phyloP scores from a whole-genome alignment of 2,113 vertebrate genomes.

The Rhagologus leucostigma region DNA sequence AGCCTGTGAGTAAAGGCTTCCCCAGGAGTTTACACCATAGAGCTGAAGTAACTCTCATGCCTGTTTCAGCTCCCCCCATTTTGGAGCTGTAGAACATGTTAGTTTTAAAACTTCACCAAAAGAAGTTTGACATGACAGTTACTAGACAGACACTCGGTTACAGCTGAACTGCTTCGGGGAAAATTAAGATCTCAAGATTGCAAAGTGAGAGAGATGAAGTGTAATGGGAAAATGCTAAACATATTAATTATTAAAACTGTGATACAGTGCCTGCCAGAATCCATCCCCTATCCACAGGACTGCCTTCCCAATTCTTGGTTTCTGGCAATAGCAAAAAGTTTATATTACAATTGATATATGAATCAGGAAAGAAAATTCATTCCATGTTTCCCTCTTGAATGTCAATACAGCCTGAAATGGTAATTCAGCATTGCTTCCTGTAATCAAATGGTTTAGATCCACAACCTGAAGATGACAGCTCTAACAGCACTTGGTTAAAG shows the following conservation, averaged over 20 bases:
- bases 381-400: background rate
- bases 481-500: background rate
- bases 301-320: background rate
- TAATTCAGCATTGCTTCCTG: background rate
- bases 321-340: background rate
- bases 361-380: background rate
- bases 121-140: background rate
- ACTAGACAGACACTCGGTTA: background rate
- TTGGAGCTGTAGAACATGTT: background rate
- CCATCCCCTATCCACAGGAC: background rate
- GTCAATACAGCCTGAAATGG: background rate
- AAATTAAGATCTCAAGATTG: background rate
- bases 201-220: background rate
- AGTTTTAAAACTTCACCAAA: background rate
- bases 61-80: background rate
- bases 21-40: background rate
- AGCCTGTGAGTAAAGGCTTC: background rate
- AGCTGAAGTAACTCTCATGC: background rate
- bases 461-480: background rate
- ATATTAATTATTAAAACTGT: background rate
- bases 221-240: background rate
- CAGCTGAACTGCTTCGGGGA: background rate
- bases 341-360: background rate
- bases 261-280: background rate
- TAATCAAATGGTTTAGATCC: background rate